Percentiles rank a stretch among this genome's conserved stretches.
Conservation (phyloP, 2,113 vertebrate genomes). For the Columba janthina region DNA sequence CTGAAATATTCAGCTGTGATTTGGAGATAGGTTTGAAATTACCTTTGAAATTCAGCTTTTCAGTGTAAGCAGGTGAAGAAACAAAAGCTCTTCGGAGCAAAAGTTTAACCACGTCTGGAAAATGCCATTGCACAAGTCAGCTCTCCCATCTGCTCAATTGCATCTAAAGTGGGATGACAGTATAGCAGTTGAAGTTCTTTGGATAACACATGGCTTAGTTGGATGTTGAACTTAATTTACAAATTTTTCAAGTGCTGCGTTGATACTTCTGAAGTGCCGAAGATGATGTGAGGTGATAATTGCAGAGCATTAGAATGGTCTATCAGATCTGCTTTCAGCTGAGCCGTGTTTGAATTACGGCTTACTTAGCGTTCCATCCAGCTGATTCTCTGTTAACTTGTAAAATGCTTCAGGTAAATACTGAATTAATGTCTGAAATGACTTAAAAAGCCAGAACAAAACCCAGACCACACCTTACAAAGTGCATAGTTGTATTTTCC, state of each 20-base stretch:
- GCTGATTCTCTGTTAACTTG: background rate
- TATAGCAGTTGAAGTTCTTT: background rate
- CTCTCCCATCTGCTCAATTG: background rate
- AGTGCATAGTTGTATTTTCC: background rate
- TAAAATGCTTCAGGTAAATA: background rate
- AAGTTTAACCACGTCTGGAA: background rate
- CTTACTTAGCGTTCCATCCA: background rate
- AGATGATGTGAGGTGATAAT: conserved; percentile 6
- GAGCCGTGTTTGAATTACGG: background rate
- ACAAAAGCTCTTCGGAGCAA: background rate
- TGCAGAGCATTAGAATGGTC: background rate
- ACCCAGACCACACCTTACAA: background rate
- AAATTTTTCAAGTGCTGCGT: background rate
- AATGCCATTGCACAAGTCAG: background rate
- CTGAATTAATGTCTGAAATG: background rate
- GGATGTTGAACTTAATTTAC: background rate
- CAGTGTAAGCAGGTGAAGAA: background rate
- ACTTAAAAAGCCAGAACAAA: background rate
- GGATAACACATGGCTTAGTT: background rate
- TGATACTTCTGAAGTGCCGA: conserved; percentile 2
- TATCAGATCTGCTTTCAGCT: background rate
- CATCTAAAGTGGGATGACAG: background rate
- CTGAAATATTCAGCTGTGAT: background rate
- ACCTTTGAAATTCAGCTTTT: background rate
- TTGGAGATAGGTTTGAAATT: background rate